Percentiles rank a stretch among this genome's conserved stretches.
Evolutionary conservation across 2,113 vertebrate genomes (phyloP).

Genomic region (Lamprologus speciosus): DNA sequence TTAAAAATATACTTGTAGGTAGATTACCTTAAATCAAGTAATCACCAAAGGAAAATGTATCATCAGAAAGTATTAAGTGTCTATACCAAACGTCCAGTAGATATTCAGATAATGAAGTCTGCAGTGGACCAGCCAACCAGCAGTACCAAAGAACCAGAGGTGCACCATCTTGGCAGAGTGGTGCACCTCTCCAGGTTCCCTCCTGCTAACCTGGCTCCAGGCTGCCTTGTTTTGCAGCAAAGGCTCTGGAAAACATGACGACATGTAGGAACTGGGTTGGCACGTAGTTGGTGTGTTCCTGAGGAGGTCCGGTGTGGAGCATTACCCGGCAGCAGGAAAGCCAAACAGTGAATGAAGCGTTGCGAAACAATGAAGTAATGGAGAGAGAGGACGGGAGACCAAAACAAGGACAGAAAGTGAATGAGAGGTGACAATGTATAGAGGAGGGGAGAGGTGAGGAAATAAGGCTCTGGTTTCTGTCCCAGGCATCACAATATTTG

Average conservation of each 20-base stretch:
- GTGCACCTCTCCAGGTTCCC: not conserved
- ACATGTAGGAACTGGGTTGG: constrained; percentile 16
- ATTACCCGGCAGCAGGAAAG: constrained; percentile 37
- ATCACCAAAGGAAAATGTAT: not conserved
- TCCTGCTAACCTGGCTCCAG: not conserved
- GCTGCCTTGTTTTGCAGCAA: constrained; percentile 30
- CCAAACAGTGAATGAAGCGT: constrained; percentile 19
- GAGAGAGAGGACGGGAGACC: not conserved
- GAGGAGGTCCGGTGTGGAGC: constrained; percentile 1
- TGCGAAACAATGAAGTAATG: constrained; percentile 65
- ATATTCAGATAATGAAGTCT: not conserved
- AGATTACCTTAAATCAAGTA: not conserved
- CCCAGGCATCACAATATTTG: not conserved
- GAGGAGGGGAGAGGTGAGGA: not conserved
- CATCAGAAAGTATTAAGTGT: not conserved
- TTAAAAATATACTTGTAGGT: not conserved
- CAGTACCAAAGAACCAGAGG: not conserved
- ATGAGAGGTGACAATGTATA: not conserved
- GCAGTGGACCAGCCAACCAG: not conserved
- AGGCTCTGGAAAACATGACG: constrained; percentile 62
- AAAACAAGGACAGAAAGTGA: not conserved
- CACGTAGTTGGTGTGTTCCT: constrained; percentile 11
- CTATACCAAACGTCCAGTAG: not conserved
- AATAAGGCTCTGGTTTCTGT: constrained; percentile 9
- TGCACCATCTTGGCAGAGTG: not conserved